Evolutionary conservation across 1,140 invertebrate species (phyloP).

Genomic region (Tetramorium parvispinum): DNA sequence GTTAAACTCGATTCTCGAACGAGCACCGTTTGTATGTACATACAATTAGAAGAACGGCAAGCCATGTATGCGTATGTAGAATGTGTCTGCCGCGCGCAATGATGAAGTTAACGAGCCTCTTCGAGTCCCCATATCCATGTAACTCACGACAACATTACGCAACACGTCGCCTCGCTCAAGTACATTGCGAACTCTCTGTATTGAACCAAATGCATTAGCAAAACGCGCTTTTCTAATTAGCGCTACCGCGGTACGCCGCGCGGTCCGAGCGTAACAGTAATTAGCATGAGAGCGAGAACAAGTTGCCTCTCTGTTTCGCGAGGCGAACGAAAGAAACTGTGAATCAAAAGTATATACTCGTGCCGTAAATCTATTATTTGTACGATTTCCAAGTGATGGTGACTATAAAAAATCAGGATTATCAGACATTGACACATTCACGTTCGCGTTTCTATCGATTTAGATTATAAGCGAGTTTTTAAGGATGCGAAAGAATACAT

Average conservation of each 20-base stretch:
- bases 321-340: background rate
- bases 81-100: slow-evolving; percentile 23
- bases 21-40: slow-evolving; percentile 62
- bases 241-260: background rate
- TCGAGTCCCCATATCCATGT: slow-evolving; percentile 48
- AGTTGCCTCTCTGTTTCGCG: slow-evolving; percentile 3
- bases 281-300: slow-evolving; percentile 37
- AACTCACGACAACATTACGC: slow-evolving; percentile 64
- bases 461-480: background rate
- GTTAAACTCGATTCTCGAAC: slow-evolving; percentile 65
- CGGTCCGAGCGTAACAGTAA: background rate
- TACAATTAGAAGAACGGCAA: slow-evolving; percentile 72
- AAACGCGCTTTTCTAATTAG: slow-evolving; percentile 55
- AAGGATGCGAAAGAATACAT: background rate
- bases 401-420: background rate
- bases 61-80: slow-evolving; percentile 24
- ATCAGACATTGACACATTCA: background rate
- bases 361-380: too few species aligned
- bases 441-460: background rate
- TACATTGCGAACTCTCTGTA: slow-evolving; percentile 2
- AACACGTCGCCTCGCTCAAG: slow-evolving; percentile 32
- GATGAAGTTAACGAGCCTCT: slow-evolving; percentile 73
- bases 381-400: background rate
- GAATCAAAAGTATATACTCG: too few species aligned
- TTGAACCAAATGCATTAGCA: slow-evolving; percentile 1